Percentiles rank a stretch among this genome's conserved stretches.
These are phyloP conservation scores for Alectoris magna DNA, from an alignment of 2,797 vertebrate genomes.

Conservation along the genomic window DNA sequence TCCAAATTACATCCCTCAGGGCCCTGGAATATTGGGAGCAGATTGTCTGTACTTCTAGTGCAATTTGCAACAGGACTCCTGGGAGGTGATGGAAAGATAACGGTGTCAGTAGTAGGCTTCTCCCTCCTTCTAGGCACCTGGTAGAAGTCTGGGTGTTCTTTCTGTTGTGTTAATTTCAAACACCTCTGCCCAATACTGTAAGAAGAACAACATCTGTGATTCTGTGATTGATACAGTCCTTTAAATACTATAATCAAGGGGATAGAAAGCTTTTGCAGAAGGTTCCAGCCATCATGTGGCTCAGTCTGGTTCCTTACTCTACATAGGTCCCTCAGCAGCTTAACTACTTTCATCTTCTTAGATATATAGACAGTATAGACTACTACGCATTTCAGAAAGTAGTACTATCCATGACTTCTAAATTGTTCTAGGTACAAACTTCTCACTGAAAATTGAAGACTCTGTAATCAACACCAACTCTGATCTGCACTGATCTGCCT, in stretches of 20 bases:
- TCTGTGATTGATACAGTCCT: accelerated
- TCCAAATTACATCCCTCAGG: too few species aligned
- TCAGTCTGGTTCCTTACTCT: neutral
- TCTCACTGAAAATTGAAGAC: neutral
- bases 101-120: too few species aligned
- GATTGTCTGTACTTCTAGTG: too few species aligned
- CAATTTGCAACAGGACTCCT: too few species aligned
- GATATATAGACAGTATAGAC: neutral
- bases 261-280: neutral
- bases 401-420: neutral
- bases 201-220: too few species aligned
- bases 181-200: too few species aligned
- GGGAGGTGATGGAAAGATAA: too few species aligned
- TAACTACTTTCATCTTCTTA: slow-evolving; percentile 36
- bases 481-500: neutral
- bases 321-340: neutral
- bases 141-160: too few species aligned
- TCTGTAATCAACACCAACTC: neutral
- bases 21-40: too few species aligned
- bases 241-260: neutral
- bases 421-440: neutral
- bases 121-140: too few species aligned
- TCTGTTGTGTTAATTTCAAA: too few species aligned
- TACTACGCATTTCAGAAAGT: neutral
- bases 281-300: neutral